Evolutionary conservation across 2,797 vertebrate species (phyloP).

Genomic region (Poecile montanus): DNA sequence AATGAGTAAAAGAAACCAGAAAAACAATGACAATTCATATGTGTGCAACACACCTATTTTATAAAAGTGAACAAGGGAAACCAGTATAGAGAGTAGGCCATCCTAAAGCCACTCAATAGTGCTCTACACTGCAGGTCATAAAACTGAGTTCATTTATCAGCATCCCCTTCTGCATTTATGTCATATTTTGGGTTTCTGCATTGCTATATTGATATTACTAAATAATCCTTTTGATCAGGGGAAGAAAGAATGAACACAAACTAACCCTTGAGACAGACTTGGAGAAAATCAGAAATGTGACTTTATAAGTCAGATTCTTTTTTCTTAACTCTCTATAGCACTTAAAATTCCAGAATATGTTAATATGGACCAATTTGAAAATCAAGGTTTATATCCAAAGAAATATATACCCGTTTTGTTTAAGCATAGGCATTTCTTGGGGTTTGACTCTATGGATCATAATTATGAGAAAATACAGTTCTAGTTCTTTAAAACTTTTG

Average conservation of each 20-base stretch:
- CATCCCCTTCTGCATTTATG: not conserved
- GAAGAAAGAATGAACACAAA: not conserved
- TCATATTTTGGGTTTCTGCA: not conserved
- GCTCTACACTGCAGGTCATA: not conserved
- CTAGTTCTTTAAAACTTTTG: not conserved
- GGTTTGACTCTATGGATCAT: not conserved
- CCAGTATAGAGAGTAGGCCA: not conserved
- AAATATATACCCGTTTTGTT: not conserved
- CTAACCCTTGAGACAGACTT: not conserved
- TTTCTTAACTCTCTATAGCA: not conserved
- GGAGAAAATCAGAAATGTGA: not conserved
- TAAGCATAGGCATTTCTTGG: not conserved
- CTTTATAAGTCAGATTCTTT: not conserved
- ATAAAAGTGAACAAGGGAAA: not conserved
- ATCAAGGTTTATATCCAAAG: not conserved
- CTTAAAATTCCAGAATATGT: not conserved
- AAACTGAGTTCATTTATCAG: not conserved
- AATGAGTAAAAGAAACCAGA: not conserved
- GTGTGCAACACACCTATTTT: not conserved
- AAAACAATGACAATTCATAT: not conserved
- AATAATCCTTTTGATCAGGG: not conserved
- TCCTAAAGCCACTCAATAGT: not conserved
- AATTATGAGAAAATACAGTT: not conserved
- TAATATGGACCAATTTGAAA: not conserved
- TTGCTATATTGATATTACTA: not conserved